Base-by-base conservation (phyloP, 2,888 invertebrate species). In the Chloromyia formosa region DNA sequence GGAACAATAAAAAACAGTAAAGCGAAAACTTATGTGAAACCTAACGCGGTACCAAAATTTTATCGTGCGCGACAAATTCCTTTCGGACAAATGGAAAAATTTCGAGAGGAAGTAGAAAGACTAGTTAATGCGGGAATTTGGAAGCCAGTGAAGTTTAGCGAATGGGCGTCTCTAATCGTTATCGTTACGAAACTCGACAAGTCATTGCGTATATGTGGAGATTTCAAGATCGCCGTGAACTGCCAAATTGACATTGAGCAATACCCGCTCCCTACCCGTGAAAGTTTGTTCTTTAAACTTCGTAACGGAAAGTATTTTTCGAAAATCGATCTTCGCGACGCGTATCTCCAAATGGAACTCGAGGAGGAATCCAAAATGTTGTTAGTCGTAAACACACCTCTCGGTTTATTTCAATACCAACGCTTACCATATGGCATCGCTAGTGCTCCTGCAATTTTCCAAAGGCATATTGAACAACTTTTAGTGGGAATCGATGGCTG, bases 391-490 rank as follows among this genome's bases (percentile, higher is more conserved):
- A 77, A 58, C 27, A 78, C 77, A 1, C 64, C 76, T 14, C 72
- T 76, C 14, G 78, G 79, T 1, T 42, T 79, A 7, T 35, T 35
- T 35, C 27, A 35, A 7, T 35, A 35, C 27, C 27, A 35, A 35
- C 27, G 27, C 27, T 35, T 35, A 35, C 27, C 27, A 35, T 35
- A 35, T 35, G 27, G 27, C 27, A 35, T 35, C 27, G 27, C 76
- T 1, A 78, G 78, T 35, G 75, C 76, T 16, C 77, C 77, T 5
- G 77, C 72, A 12, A 73, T 76, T 42, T 76, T 76, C 22, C 78
- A 79, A 56, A 75, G 74, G 18, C 61, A 75, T 5, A 58, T 79
- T 0, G 77, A 79, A 27, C 78, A 78, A 73, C 18, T 79, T 0
- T 20, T 78, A 0, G 14, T 10, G 10, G 68, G 22, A 12, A 20